Evolutionary conservation across 2,113 vertebrate genomes (phyloP).

Genomic region (Neolamprologus toae): DNA sequence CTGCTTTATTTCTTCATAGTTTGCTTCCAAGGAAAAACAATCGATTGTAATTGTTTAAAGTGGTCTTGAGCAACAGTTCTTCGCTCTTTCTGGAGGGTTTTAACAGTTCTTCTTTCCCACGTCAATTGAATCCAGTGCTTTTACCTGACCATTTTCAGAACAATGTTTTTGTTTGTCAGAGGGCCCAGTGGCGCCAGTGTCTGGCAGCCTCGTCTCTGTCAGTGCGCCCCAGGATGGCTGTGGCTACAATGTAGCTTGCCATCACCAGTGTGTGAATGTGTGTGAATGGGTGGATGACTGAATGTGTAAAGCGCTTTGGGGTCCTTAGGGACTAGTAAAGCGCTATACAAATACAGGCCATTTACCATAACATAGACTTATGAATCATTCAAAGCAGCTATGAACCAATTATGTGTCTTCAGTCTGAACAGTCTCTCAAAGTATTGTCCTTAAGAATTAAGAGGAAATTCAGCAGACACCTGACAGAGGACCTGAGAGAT

Average conservation of each 20-base stretch:
- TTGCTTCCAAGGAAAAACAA: neutral
- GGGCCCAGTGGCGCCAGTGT: accelerated
- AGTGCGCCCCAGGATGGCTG: neutral
- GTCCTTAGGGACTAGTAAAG: neutral
- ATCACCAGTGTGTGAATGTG: neutral
- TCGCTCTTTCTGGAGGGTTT: neutral
- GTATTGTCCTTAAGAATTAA: neutral
- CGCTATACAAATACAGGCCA: neutral
- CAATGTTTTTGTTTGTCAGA: neutral
- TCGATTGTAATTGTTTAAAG: neutral
- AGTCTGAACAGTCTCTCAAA: neutral
- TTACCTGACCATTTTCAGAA: neutral
- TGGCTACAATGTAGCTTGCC: neutral
- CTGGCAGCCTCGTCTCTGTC: accelerated
- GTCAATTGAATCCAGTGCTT: neutral
- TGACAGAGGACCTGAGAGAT: neutral
- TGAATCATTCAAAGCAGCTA: neutral
- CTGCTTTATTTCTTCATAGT: neutral
- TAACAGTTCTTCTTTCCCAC: neutral
- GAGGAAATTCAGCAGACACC: neutral
- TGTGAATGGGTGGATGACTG: neutral
- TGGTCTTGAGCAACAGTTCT: neutral
- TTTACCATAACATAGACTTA: neutral
- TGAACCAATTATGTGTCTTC: neutral
- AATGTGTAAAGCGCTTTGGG: neutral